Evolutionary conservation across 2,888 invertebrate genomes (phyloP), one percentile per base, ranked within the genome.

Genomic region (Cantharis flavilabris): DNA sequence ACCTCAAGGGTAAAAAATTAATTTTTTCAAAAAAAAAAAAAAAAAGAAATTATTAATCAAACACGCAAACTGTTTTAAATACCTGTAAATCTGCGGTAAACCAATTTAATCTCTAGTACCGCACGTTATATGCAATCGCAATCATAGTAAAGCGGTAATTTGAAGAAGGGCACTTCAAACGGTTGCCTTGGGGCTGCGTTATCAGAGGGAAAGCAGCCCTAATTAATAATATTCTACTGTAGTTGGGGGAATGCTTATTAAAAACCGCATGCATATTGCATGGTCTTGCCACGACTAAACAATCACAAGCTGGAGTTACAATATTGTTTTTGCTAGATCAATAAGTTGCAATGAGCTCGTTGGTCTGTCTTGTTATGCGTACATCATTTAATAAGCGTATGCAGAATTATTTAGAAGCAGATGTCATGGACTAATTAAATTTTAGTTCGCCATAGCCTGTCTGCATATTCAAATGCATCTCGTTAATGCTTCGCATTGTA

Each of bases 211-310:
- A 84, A 83, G 81, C 83, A 83, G 82, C 82, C 84, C 84, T 85
- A 85, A 85, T 85, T 85, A 85, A 84, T 85, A 85, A 84, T 84
- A 84, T 84, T 84, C 83, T 80, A 81, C 71, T 73, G 23, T 69
- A 77, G 71, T 75, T 76, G 80, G 83, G 82, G 79, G 82, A 80
- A 79, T 80, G 85, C 84, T 85, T 85, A 85, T 85, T 85, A 85
- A 85, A 85, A 85, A 85, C 84, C 84, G 81, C 85, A 84, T 85
- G 85, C 85, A 85, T 84, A 84, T 84, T 85, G 84, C 85, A 85
- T 84, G 84, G 80, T 67, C 62, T 76, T 65, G 69, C 80, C 80
- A 77, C 81, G 80, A 83, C 82, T 81, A 83, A 83, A 82, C 78
- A 78, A 78, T 78, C 78, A 76, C 77, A 75, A 65, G 72, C 72